Percentiles rank a stretch among this genome's conserved stretches.
These are phyloP conservation scores for Philereme transversata DNA, from an alignment of 2,888 invertebrate genomes.

Conservation along the genomic window DNA sequence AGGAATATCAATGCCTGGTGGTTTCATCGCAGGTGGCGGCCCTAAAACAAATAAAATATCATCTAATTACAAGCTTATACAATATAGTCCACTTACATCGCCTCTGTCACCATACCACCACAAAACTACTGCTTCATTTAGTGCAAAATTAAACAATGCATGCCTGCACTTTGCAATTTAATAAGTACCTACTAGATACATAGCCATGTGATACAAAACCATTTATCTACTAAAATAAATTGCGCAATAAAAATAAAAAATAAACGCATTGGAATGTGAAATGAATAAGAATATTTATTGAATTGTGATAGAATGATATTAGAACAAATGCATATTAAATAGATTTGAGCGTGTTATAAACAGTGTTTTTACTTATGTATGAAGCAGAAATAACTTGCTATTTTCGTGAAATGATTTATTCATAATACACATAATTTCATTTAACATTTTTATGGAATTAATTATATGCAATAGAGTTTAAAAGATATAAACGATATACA, in stretches of 20 bases:
- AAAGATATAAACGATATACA: no score
- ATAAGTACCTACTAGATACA: not conserved
- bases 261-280: not conserved
- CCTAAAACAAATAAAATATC: conserved; percentile 61
- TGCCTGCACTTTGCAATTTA: conserved; percentile 11
- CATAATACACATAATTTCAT: no score
- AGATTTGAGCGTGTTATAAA: conserved; percentile 3
- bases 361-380: not conserved
- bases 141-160: conserved; percentile 14
- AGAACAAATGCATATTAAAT: conserved; percentile 9
- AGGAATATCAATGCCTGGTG: conserved; percentile 73
- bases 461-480: no score
- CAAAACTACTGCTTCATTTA: conserved; percentile 19
- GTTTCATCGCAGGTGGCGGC: conserved; percentile 62
- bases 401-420: not conserved
- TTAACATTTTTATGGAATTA: no score
- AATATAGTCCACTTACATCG: not conserved
- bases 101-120: conserved; percentile 19
- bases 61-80: not conserved
- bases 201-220: not conserved
- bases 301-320: conserved; percentile 10
- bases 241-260: conserved; percentile 4
- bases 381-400: conserved; percentile 7
- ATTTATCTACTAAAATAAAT: not conserved
- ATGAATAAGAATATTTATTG: not conserved